Percentiles rank a stretch among this genome's conserved stretches.
These are phyloP conservation scores for Calidris pygmaea DNA, from an alignment of 2,113 vertebrate genomes.

Conservation along the genomic window DNA sequence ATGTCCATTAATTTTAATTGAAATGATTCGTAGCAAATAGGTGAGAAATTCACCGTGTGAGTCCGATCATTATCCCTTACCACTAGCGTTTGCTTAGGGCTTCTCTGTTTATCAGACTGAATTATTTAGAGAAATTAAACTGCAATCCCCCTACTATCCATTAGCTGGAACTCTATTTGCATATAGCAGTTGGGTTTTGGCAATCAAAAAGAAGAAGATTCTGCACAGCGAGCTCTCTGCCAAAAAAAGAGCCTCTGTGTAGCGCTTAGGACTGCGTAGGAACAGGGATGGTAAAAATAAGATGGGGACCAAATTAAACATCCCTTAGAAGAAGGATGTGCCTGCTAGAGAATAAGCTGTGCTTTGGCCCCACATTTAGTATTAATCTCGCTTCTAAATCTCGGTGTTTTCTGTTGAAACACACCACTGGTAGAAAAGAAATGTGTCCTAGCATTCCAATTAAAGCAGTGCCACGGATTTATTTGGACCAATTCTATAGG, in stretches of 20 bases:
- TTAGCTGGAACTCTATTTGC: constrained; percentile 50
- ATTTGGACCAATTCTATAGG: background rate
- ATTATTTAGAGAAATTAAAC: constrained; percentile 44
- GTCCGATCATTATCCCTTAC: background rate
- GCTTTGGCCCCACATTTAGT: background rate
- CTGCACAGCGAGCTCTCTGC: constrained; percentile 28
- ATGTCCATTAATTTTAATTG: background rate
- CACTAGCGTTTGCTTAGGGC: background rate
- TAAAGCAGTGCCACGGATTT: background rate
- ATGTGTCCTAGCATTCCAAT: background rate
- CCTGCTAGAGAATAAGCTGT: background rate
- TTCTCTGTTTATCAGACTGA: background rate
- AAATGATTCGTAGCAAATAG: background rate
- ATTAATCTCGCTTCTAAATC: background rate
- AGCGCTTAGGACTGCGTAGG: background rate
- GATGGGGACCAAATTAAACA: background rate
- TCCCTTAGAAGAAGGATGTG: background rate
- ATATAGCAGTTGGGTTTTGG: constrained; percentile 27
- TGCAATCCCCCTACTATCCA: constrained; percentile 3
- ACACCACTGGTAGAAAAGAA: background rate
- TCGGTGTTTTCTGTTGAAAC: background rate
- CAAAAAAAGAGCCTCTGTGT: background rate
- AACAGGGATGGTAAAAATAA: background rate
- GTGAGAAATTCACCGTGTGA: background rate
- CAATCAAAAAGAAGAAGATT: constrained; percentile 7